These are phyloP conservation scores for Catharus fuscescens DNA, from an alignment of 2,113 vertebrate genomes.

Conservation along the genomic window DNA sequence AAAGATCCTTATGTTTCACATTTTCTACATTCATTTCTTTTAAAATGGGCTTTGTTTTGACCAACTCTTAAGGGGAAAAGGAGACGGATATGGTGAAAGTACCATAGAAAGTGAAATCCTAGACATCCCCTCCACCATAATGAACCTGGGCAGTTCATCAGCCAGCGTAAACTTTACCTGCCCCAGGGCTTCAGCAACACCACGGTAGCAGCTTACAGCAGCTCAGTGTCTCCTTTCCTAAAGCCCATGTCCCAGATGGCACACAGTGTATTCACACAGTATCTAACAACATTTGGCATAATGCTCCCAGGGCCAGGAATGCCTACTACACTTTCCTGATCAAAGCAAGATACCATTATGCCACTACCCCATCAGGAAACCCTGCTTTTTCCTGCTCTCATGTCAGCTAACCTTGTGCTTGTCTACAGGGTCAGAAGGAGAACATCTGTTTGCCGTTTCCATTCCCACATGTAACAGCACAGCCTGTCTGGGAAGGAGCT, in stretches of 20 bases:
- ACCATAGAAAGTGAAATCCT: slow-evolving; percentile 28
- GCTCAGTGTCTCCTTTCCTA: slow-evolving; percentile 39
- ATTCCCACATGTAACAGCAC: not conserved
- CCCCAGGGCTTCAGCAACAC: not conserved
- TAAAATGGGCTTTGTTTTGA: slow-evolving; percentile 69
- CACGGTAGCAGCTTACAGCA: slow-evolving; percentile 19
- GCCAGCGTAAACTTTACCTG: not conserved
- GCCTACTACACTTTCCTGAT: not conserved
- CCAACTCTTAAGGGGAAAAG: slow-evolving; percentile 48
- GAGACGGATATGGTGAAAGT: slow-evolving; percentile 44
- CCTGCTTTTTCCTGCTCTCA: not conserved
- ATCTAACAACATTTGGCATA: not conserved
- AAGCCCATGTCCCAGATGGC: slow-evolving; percentile 1
- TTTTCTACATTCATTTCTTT: slow-evolving; percentile 63
- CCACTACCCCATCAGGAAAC: not conserved
- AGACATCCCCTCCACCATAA: slow-evolving; percentile 35
- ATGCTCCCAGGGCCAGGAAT: not conserved
- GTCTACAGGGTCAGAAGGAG: not conserved
- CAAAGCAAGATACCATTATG: slow-evolving; percentile 25
- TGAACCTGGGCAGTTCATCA: not conserved
- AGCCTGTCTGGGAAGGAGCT: not conserved
- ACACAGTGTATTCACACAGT: not conserved
- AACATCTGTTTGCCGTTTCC: not conserved
- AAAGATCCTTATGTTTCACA: slow-evolving; percentile 64
- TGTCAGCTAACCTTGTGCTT: not conserved